Percentiles rank a stretch among this genome's conserved stretches.
phyloP scores from a whole-genome alignment of 2,888 invertebrate species.

The Cremastobaeus sp. region DNA sequence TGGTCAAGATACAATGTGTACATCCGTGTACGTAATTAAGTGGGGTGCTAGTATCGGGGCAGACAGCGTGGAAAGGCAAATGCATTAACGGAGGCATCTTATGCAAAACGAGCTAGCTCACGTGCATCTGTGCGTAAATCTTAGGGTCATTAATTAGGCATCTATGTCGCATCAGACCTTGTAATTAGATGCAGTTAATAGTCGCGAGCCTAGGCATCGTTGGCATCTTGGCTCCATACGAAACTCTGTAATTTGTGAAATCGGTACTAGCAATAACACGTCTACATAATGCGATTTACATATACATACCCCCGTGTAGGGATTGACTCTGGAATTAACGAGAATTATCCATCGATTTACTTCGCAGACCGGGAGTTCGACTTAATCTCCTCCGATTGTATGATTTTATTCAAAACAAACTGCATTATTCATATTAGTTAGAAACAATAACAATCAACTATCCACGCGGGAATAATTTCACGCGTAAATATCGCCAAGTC shows the following conservation, averaged over 20 bases:
- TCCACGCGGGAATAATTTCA: constrained; percentile 20
- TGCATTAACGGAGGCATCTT: constrained; percentile 70
- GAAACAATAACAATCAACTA: constrained; percentile 25
- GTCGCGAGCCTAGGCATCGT: constrained; percentile 66
- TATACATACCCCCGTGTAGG: constrained; percentile 36
- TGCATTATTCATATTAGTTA: constrained; percentile 42
- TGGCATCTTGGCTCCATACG: constrained; percentile 71
- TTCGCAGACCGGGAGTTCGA: constrained; percentile 68
- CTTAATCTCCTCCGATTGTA: constrained; percentile 62
- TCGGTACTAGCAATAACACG: constrained; percentile 60
- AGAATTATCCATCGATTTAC: constrained; percentile 69
- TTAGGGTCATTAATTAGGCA: constrained; percentile 76
- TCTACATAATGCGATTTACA: constrained; percentile 47
- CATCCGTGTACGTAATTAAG: constrained; percentile 46
- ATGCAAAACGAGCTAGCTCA: constrained; percentile 73
- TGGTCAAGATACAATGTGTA: constrained; percentile 52
- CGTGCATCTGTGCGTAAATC: constrained; percentile 75
- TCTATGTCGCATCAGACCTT: constrained; percentile 74
- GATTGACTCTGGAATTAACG: constrained; percentile 58
- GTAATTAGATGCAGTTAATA: constrained; percentile 78
- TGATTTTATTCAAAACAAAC: constrained; percentile 33
- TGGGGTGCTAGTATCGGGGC: constrained; percentile 39
- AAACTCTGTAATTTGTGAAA: constrained; percentile 71
- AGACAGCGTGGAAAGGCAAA: constrained; percentile 62
- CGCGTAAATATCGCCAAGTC: constrained; percentile 2